A percentile compares a stretch with the other conserved stretches of the same genome.
Conservation (phyloP, 2,888 invertebrate species). For the Dasypolia templi region DNA sequence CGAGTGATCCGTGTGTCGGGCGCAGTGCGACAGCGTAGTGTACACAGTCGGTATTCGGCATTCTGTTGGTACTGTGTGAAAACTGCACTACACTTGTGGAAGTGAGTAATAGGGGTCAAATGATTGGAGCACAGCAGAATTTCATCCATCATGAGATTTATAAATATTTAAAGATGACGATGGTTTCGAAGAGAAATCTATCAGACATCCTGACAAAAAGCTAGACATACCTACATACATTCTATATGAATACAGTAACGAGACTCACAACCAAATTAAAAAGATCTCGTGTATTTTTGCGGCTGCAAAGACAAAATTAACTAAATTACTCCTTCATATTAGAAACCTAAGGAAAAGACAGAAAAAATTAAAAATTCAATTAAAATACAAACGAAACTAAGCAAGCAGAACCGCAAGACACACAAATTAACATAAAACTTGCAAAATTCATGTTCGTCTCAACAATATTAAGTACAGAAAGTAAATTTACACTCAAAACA, state of each 20-base stretch:
- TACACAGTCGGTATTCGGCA: background rate
- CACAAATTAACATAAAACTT: conserved; percentile 34
- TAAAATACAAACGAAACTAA: background rate
- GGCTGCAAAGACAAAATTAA: background rate
- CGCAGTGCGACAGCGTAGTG: conserved; percentile 39
- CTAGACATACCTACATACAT: background rate
- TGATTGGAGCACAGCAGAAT: background rate
- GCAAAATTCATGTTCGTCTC: conserved; percentile 19
- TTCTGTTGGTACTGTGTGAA: conserved; percentile 3
- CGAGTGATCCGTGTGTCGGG: conserved; percentile 8
- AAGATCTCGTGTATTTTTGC: background rate
- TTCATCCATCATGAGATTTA: background rate
- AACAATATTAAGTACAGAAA: background rate
- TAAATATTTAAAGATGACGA: background rate
- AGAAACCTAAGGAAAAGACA: background rate
- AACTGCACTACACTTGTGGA: conserved; percentile 4
- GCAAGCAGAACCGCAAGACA: conserved; percentile 3
- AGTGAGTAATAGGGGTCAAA: conserved; percentile 5
- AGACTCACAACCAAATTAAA: background rate
- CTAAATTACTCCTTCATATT: no score
- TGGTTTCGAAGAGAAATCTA: background rate
- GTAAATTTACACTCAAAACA: conserved; percentile 20
- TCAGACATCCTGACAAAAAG: background rate
- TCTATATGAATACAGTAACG: background rate
- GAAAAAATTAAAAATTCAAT: conserved; percentile 14